Conservation (phyloP, 2,113 vertebrate genomes). For the Salminus brasiliensis region DNA sequence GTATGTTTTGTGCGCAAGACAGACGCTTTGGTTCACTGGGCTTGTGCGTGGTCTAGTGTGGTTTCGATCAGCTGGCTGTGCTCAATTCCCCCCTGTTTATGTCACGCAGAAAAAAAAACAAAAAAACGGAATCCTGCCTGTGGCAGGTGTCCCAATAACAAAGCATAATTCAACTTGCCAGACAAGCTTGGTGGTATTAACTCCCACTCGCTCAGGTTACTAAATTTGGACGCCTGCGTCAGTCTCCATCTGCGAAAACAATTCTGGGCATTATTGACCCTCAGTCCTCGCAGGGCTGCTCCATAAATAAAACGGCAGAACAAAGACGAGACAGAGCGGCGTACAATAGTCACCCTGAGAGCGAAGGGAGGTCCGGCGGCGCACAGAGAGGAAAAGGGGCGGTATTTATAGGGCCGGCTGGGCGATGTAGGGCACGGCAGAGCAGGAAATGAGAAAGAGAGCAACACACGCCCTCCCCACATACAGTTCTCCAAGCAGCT, state of each 20-base stretch:
- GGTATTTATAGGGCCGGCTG: not conserved
- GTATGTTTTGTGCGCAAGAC: not conserved
- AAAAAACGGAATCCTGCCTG: not conserved
- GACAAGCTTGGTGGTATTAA: constrained; percentile 18
- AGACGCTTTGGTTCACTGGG: not conserved
- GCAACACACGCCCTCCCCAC: not conserved
- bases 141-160: constrained; percentile 7
- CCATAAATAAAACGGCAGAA: not conserved
- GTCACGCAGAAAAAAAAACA: not conserved
- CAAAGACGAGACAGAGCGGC: not conserved
- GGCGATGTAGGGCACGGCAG: not conserved
- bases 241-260: constrained; percentile 3
- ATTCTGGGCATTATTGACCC: constrained; percentile 24
- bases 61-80: not conserved
- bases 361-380: not conserved
- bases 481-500: not conserved
- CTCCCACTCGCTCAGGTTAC: not conserved
- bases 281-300: not conserved
- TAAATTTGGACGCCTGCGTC: constrained; percentile 25
- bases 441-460: not conserved
- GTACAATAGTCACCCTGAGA: not conserved
- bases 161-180: constrained; percentile 5
- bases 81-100: not conserved
- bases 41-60: no score
- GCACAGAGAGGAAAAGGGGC: not conserved